These are phyloP conservation scores for Gambelia wislizenii DNA, from an alignment of 2,797 vertebrate genomes.

Conservation along the genomic window DNA sequence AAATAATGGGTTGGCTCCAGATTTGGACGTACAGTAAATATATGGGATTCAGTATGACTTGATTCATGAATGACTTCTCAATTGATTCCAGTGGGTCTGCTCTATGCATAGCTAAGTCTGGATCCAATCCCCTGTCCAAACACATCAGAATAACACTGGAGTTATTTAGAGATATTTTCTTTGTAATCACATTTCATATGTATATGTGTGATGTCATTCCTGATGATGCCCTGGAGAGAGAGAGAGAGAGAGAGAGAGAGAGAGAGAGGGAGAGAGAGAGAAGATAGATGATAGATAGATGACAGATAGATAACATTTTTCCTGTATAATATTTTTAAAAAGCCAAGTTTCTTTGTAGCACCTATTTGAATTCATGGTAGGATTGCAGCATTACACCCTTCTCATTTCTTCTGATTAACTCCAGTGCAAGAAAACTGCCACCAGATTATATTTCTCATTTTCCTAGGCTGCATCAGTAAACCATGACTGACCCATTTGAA, in stretches of 20 bases:
- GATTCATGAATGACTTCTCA: neutral
- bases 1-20: neutral
- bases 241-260: too few species aligned
- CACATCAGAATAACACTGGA: neutral
- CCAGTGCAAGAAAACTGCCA: neutral
- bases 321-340: too few species aligned
- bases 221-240: too few species aligned
- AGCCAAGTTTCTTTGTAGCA: neutral
- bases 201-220: too few species aligned
- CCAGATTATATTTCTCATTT: neutral
- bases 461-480: neutral
- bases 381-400: neutral
- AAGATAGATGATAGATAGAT: too few species aligned
- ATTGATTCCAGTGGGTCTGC: neutral
- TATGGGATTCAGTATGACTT: neutral
- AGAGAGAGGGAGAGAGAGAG: too few species aligned
- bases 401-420: neutral
- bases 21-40: neutral
- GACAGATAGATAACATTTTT: too few species aligned
- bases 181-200: neutral
- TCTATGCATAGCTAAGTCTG: neutral
- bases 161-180: neutral
- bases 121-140: neutral
- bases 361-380: neutral
- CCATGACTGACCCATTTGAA: neutral